Conservation (phyloP, 1,140 invertebrate genomes). For the Neuroterus valhalla region DNA sequence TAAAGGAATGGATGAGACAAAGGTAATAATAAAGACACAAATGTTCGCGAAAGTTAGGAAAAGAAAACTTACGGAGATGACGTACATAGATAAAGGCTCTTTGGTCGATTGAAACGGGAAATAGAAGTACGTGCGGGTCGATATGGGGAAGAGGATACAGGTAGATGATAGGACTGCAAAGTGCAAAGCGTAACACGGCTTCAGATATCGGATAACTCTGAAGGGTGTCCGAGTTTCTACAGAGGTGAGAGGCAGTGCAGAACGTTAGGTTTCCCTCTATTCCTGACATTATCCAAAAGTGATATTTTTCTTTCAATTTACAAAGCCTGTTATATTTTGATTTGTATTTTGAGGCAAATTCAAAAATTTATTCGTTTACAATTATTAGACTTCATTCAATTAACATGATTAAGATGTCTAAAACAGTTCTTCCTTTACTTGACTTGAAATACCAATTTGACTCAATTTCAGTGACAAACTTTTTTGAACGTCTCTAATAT, state of each 20-base stretch:
- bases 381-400: too few relatives aligned
- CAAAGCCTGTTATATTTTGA: not conserved
- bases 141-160: constrained; percentile 41
- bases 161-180: constrained; percentile 45
- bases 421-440: too few relatives aligned
- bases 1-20: too few relatives aligned
- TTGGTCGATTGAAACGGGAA: constrained; percentile 22
- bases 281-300: not conserved
- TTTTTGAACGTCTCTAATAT: too few relatives aligned
- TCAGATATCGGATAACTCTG: constrained; percentile 57
- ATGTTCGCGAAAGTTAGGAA: not conserved
- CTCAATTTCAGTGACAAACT: too few relatives aligned
- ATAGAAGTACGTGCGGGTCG: constrained; percentile 40
- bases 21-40: too few relatives aligned
- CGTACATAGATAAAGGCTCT: not conserved
- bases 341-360: too few relatives aligned
- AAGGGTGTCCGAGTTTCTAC: constrained; percentile 45
- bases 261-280: constrained; percentile 34
- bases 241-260: constrained; percentile 44
- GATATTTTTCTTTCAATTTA: constrained; percentile 29
- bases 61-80: not conserved
- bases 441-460: too few relatives aligned
- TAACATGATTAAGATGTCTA: too few relatives aligned
- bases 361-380: too few relatives aligned
- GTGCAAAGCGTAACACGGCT: constrained; percentile 52